Evolutionary conservation across 2,113 vertebrate species (phyloP).

Genomic region (Neodon shergylaensis): DNA sequence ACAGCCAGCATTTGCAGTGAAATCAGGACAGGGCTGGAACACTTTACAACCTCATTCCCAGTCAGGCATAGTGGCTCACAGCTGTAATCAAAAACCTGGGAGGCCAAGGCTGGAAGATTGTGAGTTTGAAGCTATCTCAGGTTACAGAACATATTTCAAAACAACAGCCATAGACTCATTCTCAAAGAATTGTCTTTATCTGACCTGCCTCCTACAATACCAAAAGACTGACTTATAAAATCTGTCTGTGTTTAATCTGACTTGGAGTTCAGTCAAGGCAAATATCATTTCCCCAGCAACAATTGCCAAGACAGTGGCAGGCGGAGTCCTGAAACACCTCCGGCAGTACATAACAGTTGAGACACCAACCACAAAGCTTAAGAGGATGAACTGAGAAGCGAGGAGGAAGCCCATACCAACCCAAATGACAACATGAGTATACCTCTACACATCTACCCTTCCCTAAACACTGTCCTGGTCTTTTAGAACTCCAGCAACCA

Average conservation of each 20-base stretch:
- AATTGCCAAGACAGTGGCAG: background rate
- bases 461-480: background rate
- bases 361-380: background rate
- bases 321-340: background rate
- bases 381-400: background rate
- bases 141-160: background rate
- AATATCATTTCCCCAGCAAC: background rate
- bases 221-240: background rate
- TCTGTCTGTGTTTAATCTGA: background rate
- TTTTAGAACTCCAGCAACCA: background rate
- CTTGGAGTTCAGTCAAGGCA: background rate
- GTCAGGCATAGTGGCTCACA: background rate
- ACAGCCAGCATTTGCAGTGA: background rate
- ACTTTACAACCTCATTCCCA: background rate
- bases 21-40: background rate
- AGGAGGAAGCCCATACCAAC: background rate
- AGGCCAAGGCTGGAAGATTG: background rate
- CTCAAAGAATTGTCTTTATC: background rate
- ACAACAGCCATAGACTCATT: background rate
- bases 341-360: background rate
- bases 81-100: background rate
- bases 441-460: background rate
- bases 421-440: background rate
- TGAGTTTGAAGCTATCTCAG: background rate
- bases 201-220: background rate